Conservation (phyloP, 2,888 invertebrate species). For the Aproaerema taeniolella region DNA sequence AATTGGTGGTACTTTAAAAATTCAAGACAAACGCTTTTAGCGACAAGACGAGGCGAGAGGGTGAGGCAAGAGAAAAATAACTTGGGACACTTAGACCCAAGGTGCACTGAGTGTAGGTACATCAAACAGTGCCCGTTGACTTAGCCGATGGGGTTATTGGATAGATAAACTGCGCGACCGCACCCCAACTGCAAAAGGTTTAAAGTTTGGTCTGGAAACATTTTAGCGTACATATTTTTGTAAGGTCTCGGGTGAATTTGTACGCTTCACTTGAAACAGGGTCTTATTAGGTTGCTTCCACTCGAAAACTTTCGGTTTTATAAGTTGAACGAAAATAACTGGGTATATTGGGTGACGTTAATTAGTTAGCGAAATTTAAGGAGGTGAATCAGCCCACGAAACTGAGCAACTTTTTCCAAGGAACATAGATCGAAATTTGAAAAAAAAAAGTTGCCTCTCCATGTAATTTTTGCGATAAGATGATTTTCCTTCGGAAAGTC, state of each 20-base stretch:
- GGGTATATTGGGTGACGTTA: too few species aligned
- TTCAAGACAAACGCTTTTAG: slow-evolving; percentile 70
- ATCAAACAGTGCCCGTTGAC: slow-evolving; percentile 54
- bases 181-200: slow-evolving; percentile 9
- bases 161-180: slow-evolving; percentile 41
- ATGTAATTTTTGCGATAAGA: too few species aligned
- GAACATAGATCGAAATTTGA: too few species aligned
- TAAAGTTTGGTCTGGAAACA: slow-evolving; percentile 12
- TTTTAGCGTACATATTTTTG: slow-evolving; percentile 8
- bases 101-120: slow-evolving; percentile 37
- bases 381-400: too few species aligned
- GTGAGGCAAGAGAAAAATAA: slow-evolving; percentile 50
- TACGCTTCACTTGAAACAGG: slow-evolving; percentile 1
- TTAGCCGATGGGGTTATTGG: slow-evolving; percentile 52
- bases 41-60: slow-evolving; percentile 37
- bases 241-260: slow-evolving; percentile 3
- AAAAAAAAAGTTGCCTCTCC: too few species aligned
- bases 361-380: too few species aligned
- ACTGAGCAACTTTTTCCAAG: too few species aligned
- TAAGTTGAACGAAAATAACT: too few species aligned
- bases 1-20: slow-evolving; percentile 68
- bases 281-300: too few species aligned
- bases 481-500: too few species aligned
- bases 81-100: slow-evolving; percentile 42
- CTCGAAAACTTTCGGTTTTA: too few species aligned